Conservation (phyloP, 2,113 vertebrate genomes). For the Bostrychus sinensis region DNA sequence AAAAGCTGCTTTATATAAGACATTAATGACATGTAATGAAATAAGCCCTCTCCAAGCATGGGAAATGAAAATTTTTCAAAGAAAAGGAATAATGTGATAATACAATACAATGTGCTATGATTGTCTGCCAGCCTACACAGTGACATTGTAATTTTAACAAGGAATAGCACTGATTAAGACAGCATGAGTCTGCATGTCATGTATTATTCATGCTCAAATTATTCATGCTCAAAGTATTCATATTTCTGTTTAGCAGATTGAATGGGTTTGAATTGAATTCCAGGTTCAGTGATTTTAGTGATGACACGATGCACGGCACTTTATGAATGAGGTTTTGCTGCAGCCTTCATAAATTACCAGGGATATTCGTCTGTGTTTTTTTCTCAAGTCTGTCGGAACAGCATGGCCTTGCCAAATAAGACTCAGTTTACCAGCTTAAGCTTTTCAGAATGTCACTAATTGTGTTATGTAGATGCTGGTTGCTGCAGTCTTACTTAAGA, state of each 20-base stretch:
- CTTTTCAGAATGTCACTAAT: background rate
- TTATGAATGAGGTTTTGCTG: slow-evolving; percentile 5
- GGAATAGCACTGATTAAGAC: slow-evolving; percentile 1
- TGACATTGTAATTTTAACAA: slow-evolving; percentile 3
- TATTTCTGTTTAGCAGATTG: background rate
- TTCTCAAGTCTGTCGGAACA: slow-evolving; percentile 24
- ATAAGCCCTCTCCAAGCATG: background rate
- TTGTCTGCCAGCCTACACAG: background rate
- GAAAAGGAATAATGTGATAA: slow-evolving; percentile 22
- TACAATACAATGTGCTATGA: slow-evolving; percentile 1
- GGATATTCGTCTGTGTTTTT: slow-evolving; percentile 21
- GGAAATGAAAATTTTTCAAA: background rate
- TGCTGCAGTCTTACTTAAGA: slow-evolving; percentile 5
- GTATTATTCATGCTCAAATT: slow-evolving; percentile 31
- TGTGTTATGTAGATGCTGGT: slow-evolving; percentile 8
- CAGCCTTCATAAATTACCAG: slow-evolving; percentile 31
- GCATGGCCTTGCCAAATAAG: slow-evolving; percentile 17
- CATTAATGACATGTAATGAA: background rate
- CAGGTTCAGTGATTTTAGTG: slow-evolving; percentile 32
- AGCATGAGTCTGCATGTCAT: slow-evolving; percentile 13
- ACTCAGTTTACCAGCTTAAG: slow-evolving; percentile 1
- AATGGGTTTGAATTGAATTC: slow-evolving; percentile 19
- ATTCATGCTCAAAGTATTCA: background rate
- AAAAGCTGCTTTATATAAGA: background rate
- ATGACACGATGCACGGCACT: slow-evolving; percentile 21